phyloP scores from a whole-genome alignment of 2,797 vertebrate genomes.

The Loriculus beryllinus region DNA sequence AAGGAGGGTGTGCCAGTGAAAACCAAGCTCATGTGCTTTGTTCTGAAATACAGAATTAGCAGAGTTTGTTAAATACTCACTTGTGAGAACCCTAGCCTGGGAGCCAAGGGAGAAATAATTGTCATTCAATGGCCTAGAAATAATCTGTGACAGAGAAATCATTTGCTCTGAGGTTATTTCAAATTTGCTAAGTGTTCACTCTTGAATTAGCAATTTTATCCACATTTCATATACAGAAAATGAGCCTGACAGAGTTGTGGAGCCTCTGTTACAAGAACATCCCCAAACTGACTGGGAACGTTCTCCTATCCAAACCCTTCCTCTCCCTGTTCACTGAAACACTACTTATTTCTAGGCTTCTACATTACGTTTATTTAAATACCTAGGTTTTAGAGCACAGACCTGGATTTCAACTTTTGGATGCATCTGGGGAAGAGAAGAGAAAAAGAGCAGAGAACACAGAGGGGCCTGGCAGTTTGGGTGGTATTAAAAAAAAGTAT shows the following conservation, averaged over 20 bases:
- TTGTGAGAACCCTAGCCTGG: background rate
- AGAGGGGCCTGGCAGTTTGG: conserved; percentile 78
- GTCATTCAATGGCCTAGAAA: background rate
- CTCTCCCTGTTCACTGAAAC: background rate
- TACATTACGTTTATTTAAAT: background rate
- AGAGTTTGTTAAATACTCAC: background rate
- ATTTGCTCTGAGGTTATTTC: background rate
- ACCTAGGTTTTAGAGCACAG: conserved; percentile 3
- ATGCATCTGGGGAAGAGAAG: conserved; percentile 1
- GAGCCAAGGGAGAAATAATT: background rate
- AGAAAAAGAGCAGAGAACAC: background rate
- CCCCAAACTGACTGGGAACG: background rate
- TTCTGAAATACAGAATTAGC: background rate
- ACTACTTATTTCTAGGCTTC: background rate
- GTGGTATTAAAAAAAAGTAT: conserved; percentile 79
- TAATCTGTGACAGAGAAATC: background rate
- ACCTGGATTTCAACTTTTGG: conserved; percentile 19
- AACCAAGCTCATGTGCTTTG: background rate
- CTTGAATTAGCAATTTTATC: background rate
- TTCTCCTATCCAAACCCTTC: background rate
- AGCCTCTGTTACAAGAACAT: background rate
- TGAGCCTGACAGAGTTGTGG: background rate
- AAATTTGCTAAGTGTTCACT: background rate
- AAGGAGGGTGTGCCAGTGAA: background rate
- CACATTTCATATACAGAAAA: background rate